Percentiles rank a stretch among this genome's conserved stretches.
phyloP scores from a whole-genome alignment of 2,888 invertebrate genomes.

The Zygothrica quintamaculata region DNA sequence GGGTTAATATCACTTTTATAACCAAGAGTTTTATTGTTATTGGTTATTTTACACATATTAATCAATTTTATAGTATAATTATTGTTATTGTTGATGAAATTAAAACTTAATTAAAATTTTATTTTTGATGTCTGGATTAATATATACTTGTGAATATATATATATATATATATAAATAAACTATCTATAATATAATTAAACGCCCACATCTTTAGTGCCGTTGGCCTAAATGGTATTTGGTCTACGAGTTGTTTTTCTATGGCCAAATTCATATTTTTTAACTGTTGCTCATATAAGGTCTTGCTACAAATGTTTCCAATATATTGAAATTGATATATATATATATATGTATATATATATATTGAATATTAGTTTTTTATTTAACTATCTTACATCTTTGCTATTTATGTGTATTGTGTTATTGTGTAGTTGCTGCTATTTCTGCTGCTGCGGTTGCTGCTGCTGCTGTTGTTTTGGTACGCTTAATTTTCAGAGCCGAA shows the following conservation, averaged over 20 bases:
- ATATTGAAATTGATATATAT: not conserved
- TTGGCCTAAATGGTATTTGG: not conserved
- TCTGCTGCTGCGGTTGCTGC: constrained; percentile 22
- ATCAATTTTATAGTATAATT: no score
- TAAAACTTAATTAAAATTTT: no score
- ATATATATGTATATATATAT: not conserved
- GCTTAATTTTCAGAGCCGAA: constrained; percentile 74
- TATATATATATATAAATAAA: no score
- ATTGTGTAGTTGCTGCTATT: constrained; percentile 7
- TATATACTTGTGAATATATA: no score
- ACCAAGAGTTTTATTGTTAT: constrained; percentile 30
- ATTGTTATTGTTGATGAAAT: no score
- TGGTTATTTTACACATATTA: no score
- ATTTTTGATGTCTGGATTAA: no score
- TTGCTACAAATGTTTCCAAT: not conserved
- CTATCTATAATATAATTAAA: no score
- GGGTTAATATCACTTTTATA: constrained; percentile 37
- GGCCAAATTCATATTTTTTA: not conserved
- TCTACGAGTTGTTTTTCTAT: not conserved
- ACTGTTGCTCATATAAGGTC: constrained; percentile 1
- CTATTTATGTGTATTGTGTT: not conserved
- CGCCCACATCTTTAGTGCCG: not conserved
- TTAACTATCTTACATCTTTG: not conserved
- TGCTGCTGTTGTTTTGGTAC: constrained; percentile 42
- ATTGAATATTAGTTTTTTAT: not conserved